Evolutionary conservation across 2,888 invertebrate genomes (phyloP), one percentile per base, ranked within the genome.

Genomic region (Yponomeuta evonymella): DNA sequence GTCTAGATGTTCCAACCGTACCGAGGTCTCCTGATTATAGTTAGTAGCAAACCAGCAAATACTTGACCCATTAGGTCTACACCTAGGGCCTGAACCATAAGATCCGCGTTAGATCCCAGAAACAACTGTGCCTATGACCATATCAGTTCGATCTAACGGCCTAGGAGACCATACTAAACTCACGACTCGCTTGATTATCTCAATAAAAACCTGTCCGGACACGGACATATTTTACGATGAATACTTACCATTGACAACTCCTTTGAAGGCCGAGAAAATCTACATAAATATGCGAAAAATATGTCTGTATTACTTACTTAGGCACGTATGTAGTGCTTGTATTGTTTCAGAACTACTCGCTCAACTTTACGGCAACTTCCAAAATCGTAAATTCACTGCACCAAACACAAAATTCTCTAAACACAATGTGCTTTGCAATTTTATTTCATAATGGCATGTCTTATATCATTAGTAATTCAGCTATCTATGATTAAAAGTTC

Each of bases 61-160:
- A 58, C 15, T 58, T 58, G 51, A 58, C 51, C 51, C 51, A 58
- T 58, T 58, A 58, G 51, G 51, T 58, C 65, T 65, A 67, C 43
- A 43, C 67, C 67, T 11, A n/a, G n/a, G n/a, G 36, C 43, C 4
- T 30, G 5, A 33, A 33, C 2, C 30, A 12, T 23, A 33, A 64
- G 36, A 70, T 62, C 63, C 70, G 70, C 64, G 12, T 9, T 23
- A 29, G n/a, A 62, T 62, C 62, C 63, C 15, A 63, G 30, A 33
- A 67, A 71, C 36, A 70, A 65, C 64, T 65, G 63, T 33, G 48
- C 23, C n/a, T 51, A 48, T 69, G 69, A 62, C 69, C 69, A 69
- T 69, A 69, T 69, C 62, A 5, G 69, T 36, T 30, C 9, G 43
- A 69, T 62, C 58, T 69, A 69, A 69, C 69, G 69, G 69, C 33